Evolutionary conservation across 2,888 invertebrate genomes (phyloP).

Genomic region (Heliconius ismenius): DNA sequence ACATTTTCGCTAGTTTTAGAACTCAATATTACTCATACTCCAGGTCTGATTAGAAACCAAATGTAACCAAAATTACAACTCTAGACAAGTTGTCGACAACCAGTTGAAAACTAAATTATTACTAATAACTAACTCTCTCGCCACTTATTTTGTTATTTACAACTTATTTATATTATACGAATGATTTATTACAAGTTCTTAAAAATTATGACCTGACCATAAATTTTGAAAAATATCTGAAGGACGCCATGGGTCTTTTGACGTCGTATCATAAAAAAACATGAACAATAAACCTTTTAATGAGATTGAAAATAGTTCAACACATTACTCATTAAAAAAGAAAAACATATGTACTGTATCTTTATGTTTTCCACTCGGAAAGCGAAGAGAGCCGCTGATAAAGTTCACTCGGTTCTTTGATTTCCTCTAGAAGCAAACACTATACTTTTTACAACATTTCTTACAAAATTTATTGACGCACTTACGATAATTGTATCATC

Average conservation of each 20-base stretch:
- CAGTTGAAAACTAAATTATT: background rate
- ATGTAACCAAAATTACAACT: too few relatives aligned
- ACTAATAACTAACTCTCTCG: background rate
- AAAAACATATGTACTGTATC: background rate
- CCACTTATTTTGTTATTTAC: background rate
- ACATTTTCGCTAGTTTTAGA: background rate
- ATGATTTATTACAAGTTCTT: background rate
- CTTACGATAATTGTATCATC: background rate
- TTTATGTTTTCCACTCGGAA: background rate
- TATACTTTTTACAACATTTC: background rate
- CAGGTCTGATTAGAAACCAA: too few relatives aligned
- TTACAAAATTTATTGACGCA: too few relatives aligned
- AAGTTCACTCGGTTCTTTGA: background rate
- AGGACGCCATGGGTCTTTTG: background rate
- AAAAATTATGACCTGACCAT: slow-evolving; percentile 10
- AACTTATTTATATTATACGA: background rate
- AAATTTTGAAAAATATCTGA: slow-evolving; percentile 8
- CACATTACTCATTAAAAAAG: background rate
- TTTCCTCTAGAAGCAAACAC: background rate
- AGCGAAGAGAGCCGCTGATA: background rate
- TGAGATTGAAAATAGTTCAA: slow-evolving; percentile 11
- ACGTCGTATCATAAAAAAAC: slow-evolving; percentile 8
- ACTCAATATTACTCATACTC: too few relatives aligned
- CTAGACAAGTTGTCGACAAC: too few relatives aligned
- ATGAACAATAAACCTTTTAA: background rate